Conservation (phyloP, 2,113 vertebrate species). For the Malurus elegans region DNA sequence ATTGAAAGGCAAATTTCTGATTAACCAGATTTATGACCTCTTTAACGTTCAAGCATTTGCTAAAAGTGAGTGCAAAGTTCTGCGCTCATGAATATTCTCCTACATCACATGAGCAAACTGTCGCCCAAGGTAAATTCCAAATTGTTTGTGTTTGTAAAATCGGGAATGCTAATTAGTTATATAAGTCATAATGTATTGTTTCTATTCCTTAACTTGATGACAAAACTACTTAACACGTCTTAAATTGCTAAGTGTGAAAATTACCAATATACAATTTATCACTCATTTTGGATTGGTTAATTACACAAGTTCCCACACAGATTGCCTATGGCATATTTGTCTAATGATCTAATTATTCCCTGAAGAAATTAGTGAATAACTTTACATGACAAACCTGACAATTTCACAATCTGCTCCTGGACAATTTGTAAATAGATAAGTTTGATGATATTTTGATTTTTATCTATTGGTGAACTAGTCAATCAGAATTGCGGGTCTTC, state of each 20-base stretch:
- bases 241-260: conserved; percentile 65
- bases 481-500: conserved; percentile 63
- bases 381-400: conserved; percentile 67
- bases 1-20: conserved; percentile 69
- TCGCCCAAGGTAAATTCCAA: conserved; percentile 61
- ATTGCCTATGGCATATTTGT: conserved; percentile 68
- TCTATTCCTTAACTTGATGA: conserved; percentile 59
- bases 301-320: conserved; percentile 66
- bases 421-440: conserved; percentile 67
- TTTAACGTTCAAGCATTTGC: conserved; percentile 66
- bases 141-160: conserved; percentile 69
- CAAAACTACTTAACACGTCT: conserved; percentile 65
- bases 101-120: conserved; percentile 67
- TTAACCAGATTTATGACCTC: conserved; percentile 68
- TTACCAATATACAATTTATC: conserved; percentile 68
- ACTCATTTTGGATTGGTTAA: conserved; percentile 70
- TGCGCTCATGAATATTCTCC: conserved; percentile 66
- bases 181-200: conserved; percentile 64
- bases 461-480: conserved; percentile 68
- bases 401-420: conserved; percentile 64
- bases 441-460: conserved; percentile 70
- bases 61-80: conserved; percentile 65
- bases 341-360: conserved; percentile 65
- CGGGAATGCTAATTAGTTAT: conserved; percentile 66
- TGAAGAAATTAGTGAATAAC: conserved; percentile 69